Evolutionary conservation across 2,797 vertebrate genomes (phyloP).

Genomic region (Hypotaenidia okinawae): DNA sequence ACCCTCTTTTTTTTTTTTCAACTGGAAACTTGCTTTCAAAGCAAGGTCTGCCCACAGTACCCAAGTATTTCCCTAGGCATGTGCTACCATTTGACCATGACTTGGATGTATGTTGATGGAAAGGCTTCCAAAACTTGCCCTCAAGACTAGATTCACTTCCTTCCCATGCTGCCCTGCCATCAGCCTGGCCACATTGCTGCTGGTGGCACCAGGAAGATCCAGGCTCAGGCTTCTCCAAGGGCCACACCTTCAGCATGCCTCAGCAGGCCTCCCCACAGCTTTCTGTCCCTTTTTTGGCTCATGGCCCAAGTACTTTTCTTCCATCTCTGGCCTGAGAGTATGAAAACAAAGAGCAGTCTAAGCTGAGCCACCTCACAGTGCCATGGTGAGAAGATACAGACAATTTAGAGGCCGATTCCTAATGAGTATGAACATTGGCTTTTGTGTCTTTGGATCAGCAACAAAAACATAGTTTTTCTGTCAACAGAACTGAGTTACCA

Average conservation of each 20-base stretch:
- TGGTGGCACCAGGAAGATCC: neutral
- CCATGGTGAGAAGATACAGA: neutral
- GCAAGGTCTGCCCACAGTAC: neutral
- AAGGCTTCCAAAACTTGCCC: neutral
- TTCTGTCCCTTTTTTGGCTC: neutral
- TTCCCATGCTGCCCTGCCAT: rapidly evolving
- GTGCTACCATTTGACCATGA: neutral
- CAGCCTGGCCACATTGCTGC: neutral
- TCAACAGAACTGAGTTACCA: neutral
- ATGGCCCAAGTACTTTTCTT: neutral
- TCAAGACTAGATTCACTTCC: neutral
- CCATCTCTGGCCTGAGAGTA: neutral
- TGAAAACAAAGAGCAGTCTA: neutral
- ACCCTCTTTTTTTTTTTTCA: neutral
- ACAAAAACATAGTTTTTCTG: neutral
- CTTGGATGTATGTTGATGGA: neutral
- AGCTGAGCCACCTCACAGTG: neutral
- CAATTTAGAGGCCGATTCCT: neutral
- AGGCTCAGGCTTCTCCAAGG: neutral
- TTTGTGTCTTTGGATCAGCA: neutral
- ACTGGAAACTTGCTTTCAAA: neutral
- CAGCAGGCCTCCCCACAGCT: neutral
- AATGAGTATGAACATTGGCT: neutral
- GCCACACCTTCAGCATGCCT: neutral
- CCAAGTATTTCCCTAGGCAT: neutral